Conservation (phyloP, 2,888 invertebrate genomes). For the Clanis bilineata region DNA sequence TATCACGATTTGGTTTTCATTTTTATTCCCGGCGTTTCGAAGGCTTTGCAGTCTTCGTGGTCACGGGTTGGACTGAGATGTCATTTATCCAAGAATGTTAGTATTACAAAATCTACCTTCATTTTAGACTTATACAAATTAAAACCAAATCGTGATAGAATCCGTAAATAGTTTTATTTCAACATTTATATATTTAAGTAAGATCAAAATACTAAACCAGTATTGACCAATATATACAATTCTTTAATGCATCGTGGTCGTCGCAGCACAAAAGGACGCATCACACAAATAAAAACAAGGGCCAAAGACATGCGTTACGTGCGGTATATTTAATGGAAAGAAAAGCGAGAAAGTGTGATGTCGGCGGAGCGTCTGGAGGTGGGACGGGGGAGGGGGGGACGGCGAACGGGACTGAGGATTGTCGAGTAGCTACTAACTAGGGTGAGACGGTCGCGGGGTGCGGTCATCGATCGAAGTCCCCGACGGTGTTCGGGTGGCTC, state of each 20-base stretch:
- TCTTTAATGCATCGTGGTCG: conserved; percentile 47
- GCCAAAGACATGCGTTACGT: conserved; percentile 36
- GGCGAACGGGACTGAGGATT: conserved; percentile 28
- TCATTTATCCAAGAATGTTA: too few relatives aligned
- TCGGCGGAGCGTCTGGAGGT: conserved; percentile 54
- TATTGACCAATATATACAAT: conserved; percentile 34
- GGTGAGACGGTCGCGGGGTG: conserved; percentile 52
- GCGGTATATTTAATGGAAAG: conserved; percentile 54
- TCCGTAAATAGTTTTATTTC: too few relatives aligned
- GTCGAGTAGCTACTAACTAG: conserved; percentile 24
- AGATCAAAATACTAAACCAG: too few relatives aligned
- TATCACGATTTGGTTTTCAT: too few relatives aligned
- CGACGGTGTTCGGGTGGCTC: conserved; percentile 41
- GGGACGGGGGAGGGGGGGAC: conserved; percentile 54
- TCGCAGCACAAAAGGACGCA: conserved; percentile 43
- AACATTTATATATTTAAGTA: too few relatives aligned
- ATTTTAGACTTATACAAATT: too few relatives aligned
- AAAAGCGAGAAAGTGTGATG: conserved; percentile 76
- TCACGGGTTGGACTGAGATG: too few relatives aligned
- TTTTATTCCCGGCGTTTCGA: too few relatives aligned
- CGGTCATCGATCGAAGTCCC: conserved; percentile 70
- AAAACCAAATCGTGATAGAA: too few relatives aligned
- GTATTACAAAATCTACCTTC: too few relatives aligned
- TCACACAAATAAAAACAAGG: conserved; percentile 47
- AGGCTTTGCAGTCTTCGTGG: too few relatives aligned